Base-by-base conservation (phyloP, 2,113 vertebrate genomes). In the Piprites chloris region DNA sequence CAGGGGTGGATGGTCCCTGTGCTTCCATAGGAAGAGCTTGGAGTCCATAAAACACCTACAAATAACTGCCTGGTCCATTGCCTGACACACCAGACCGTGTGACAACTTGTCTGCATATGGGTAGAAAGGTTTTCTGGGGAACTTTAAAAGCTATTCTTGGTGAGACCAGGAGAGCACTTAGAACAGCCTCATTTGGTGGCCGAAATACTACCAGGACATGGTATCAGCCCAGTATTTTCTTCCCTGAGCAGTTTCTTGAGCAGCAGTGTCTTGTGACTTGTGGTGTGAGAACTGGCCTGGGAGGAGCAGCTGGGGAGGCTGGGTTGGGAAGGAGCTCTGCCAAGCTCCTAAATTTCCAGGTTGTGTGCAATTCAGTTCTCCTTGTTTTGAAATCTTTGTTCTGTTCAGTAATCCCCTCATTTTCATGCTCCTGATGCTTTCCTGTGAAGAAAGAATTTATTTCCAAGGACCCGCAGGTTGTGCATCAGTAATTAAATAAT, bases 381-480 rank as follows among this genome's bases (percentile, higher is more conserved):
- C 76, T 63, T 74, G n/a, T 78, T 89, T 78, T 66, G 41, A 69
- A 71, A 50, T 63, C 61, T 90, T 86, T 69, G 44, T 68, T 82
- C 69, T 82, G 42, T n/a, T 82, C 66, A 76, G 53, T 82, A 85
- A 87, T 69, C 71, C 41, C 12, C 32, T 92, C 37, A 58, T 85
- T 93, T 83, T 93, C 72, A 33, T 69, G 55, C 41, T 90, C 46
- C 92, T 77, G 46, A 21, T 76, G 58, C 8, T 76, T 88, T 61
- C 22, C 69, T 66, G 49, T 58, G 66, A 91, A 66, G 62, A 85
- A 87, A 65, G 17, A 83, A 61, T 46, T 90, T 53, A 23, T 80
- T 93, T 90, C 74, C 71, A 53, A 72, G 59, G 58, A 87, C 19
- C 22, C 0, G 0, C 27, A 73, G 32, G 26, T 80, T 77, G 28